Base-by-base conservation (phyloP, 2,888 invertebrate species). In the Tanytarsus gracilentus region DNA sequence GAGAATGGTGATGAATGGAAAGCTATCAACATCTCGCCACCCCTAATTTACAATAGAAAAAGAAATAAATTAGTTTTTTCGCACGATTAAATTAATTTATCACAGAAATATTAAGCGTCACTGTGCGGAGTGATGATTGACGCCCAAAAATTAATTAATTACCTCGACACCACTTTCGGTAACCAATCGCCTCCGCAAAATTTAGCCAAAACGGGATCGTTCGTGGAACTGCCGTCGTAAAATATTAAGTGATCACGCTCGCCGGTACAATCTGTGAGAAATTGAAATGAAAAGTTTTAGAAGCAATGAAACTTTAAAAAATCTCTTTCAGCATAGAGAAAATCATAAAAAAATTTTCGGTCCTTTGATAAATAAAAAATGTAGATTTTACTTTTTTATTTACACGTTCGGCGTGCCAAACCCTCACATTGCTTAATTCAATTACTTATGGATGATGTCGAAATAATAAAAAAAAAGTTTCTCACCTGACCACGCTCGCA, bases 181-280 rank as follows among this genome's bases (percentile, higher is more conserved):
- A 92, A 75, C 83, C 85, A 84, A 70, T 88, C 88, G 3, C 91
- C 90, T 11, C 92, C 92, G 71, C 93, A 93, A 75, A 90, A 91
- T 71, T 88, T 85, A 64, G 90, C 82, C 66, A 92, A 77, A 56
- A 91, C 85, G 6, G 88, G 86, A 74, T 90, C 88, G 70, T 89
- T 87, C 11, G 86, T 84, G 33, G 83, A 81, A 55, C 85, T 82
- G 61, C 92, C 92, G 72, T 93, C 92, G 71, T 88, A 88, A 72
- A 93, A 86, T 66, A 90, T 85, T 62, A 93, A 77, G 65, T 88
- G 84, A 73, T 92, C 92, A 52, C 86, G 80, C 69, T 87, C 86
- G 2, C 85, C 83, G 1, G 87, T 86, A 70, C 91, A 91, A 69
- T 88, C 88, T 58, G 44, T 16, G 23, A 11, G 11, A 29, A 9